phyloP scores from a whole-genome alignment of 1,140 invertebrate genomes.

The Drosophila trapezifrons region DNA sequence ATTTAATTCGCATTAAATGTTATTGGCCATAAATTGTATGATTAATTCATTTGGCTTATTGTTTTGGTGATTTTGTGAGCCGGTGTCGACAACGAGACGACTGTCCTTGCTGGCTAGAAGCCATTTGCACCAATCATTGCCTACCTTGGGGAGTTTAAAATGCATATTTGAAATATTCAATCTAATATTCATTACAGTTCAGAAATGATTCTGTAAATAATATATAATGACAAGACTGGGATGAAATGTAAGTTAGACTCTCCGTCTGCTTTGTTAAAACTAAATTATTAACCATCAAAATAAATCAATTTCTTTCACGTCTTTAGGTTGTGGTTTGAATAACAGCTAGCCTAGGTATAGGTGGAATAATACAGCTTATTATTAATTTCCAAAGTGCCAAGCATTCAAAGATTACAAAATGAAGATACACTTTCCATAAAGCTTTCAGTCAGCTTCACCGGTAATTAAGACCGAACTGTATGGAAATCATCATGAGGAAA shows the following conservation, averaged over 20 bases:
- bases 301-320: no score
- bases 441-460: no score
- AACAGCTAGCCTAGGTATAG: no score
- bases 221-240: neutral
- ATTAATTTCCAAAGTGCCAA: no score
- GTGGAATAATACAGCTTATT: no score
- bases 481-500: neutral
- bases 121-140: neutral
- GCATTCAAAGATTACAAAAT: no score
- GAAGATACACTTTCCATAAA: no score
- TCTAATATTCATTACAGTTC: slow-evolving; percentile 4
- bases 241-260: no score
- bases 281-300: neutral
- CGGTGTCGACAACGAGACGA: neutral
- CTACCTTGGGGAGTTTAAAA: neutral
- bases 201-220: neutral
- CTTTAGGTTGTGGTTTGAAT: no score
- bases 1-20: slow-evolving; percentile 65
- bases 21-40: slow-evolving; percentile 55
- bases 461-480: neutral
- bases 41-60: slow-evolving; percentile 49
- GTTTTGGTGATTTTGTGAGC: neutral
- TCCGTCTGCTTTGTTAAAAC: no score
- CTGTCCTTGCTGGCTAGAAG: slow-evolving; percentile 9
- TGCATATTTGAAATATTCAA: neutral